Evolutionary conservation across 2,113 vertebrate genomes (phyloP).

Genomic region (Leptobrachium leishanense): DNA sequence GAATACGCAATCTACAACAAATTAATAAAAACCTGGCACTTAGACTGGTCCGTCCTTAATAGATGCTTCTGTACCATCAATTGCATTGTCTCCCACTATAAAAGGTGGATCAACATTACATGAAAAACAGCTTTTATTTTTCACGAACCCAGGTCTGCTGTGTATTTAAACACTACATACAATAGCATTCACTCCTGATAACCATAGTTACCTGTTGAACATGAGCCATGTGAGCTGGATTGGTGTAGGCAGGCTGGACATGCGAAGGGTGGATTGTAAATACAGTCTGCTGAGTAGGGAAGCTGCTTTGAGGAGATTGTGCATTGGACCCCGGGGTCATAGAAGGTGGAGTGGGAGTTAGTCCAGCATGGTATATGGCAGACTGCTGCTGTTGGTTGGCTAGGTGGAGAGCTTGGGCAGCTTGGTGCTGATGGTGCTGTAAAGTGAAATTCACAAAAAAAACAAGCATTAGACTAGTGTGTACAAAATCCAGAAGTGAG

Average conservation of each 20-base stretch:
- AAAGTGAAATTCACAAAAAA: not conserved
- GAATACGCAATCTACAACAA: too few relatives aligned
- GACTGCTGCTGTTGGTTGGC: conserved; percentile 89
- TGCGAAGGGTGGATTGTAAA: conserved; percentile 95
- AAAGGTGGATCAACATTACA: too few relatives aligned
- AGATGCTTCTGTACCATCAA: too few relatives aligned
- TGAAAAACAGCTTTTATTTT: too few relatives aligned
- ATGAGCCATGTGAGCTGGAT: conserved; percentile 93
- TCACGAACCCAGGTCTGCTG: not conserved
- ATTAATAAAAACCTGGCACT: too few relatives aligned
- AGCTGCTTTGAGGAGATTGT: conserved; percentile 93
- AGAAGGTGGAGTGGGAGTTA: conserved; percentile 91
- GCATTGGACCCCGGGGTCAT: conserved; percentile 95
- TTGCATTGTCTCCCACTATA: too few relatives aligned
- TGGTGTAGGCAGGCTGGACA: conserved; percentile 92
- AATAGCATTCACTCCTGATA: too few relatives aligned
- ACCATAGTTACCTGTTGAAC: conserved; percentile 85
- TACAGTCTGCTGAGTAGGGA: conserved; percentile 91
- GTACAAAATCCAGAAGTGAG: too few relatives aligned
- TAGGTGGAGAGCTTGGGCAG: conserved; percentile 91
- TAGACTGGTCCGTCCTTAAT: too few relatives aligned
- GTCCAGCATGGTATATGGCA: conserved; percentile 89
- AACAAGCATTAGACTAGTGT: too few relatives aligned
- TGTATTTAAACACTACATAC: not conserved
- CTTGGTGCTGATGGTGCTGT: conserved; percentile 89